These are phyloP conservation scores for Ceratitis capitata DNA, from an alignment of 1,140 invertebrate genomes.

Conservation along the genomic window DNA sequence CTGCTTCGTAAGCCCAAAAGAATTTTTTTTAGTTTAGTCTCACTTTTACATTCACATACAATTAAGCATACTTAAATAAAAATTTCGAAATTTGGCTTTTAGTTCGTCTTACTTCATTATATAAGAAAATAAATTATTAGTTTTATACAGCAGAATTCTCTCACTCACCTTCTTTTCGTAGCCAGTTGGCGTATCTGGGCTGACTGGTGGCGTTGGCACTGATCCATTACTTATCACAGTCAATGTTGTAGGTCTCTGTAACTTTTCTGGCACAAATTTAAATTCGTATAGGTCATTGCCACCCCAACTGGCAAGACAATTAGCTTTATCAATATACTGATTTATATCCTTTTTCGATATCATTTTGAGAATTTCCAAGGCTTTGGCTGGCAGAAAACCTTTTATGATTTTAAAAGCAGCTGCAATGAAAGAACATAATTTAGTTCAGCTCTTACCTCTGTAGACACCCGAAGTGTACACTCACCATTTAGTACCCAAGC, in stretches of 20 bases:
- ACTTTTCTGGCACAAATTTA: constrained; percentile 70
- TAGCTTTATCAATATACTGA: constrained; percentile 79
- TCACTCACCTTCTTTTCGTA: constrained; percentile 17
- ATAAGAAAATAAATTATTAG: too few species aligned
- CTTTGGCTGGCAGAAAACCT: constrained; percentile 85
- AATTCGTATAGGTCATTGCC: constrained; percentile 82
- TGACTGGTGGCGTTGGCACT: neutral
- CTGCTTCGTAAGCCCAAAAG: too few species aligned
- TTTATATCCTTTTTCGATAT: constrained; percentile 81
- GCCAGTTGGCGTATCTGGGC: neutral
- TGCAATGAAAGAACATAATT: constrained; percentile 65
- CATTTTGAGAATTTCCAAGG: constrained; percentile 90
- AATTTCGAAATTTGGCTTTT: too few species aligned
- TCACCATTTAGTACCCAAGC: constrained; percentile 92
- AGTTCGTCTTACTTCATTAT: too few species aligned
- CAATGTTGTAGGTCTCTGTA: neutral
- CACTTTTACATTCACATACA: too few species aligned
- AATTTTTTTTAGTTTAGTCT: too few species aligned
- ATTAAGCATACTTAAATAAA: too few species aligned
- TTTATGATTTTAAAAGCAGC: constrained; percentile 95
- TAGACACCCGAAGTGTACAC: too few species aligned
- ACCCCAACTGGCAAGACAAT: constrained; percentile 84
- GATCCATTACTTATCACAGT: constrained; percentile 6
- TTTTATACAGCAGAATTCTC: too few species aligned
- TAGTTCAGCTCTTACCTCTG: constrained; percentile 9